Evolutionary conservation across 2,113 vertebrate species (phyloP), one percentile per base, ranked within the genome.

Genomic region (Tragelaphus buxtoni): DNA sequence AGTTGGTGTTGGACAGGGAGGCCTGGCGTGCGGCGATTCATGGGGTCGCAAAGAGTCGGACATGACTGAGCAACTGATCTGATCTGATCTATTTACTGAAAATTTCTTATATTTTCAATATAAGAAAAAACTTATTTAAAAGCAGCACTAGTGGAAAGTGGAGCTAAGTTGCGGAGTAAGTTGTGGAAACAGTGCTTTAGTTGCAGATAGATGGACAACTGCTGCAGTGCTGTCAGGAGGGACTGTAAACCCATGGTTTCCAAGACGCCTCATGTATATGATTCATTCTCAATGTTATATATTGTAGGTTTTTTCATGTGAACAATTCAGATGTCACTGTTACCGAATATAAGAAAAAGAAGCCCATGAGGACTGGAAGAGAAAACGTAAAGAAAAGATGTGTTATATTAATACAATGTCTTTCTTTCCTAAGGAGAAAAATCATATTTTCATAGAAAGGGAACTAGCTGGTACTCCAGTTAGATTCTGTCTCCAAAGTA

Each of bases 401-500:
- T 61, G 30, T 63, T 69, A 20, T 18, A 77, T 7, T 74, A 42
- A 74, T 74, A 42, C 18, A 89, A 45, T 6, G 42, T n/a, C 80
- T 79, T 22, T 3, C 58, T 88, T 81, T 94, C 65, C 72, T 61
- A 72, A 87, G 69, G 30, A 26, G 45, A 90, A 42, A 95, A 95
- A 24, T 32, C 56, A 89, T 47, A 82, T 95, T 83, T 56, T 90
- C 51, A 17, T 45, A 90, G 74, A 7, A 91, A 97, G 94, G 88
- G 11, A 49, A 96, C 17, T 22, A 20, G 58, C 39, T 60, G 85
- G 45, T 69, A 84, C 85, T 92, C 90, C 30, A 55, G 2, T 91
- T 94, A 91, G 58, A 74, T 81, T 90, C 93, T 97, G 93, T 79
- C 81, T 97, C 3, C 0, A 60, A 96, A 91, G 94, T 39, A 95